These are phyloP conservation scores for Zophobas atratus DNA, from an alignment of 1,140 invertebrate species.

Conservation along the genomic window DNA sequence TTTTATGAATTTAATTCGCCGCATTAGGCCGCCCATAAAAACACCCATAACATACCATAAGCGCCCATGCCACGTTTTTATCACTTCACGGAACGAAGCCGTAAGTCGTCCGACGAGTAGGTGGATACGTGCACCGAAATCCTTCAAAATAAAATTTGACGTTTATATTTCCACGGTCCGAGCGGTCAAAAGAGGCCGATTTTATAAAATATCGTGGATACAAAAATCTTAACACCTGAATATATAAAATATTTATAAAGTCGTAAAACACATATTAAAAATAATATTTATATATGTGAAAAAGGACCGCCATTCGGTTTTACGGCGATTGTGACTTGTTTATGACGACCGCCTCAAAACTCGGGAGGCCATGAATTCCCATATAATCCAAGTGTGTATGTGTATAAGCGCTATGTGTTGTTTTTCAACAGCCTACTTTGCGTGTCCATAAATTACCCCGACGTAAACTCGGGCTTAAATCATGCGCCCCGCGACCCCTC, in stretches of 20 bases:
- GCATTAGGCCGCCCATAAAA: constrained; percentile 24
- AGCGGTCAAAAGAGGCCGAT: constrained; percentile 46
- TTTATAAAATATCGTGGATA: constrained; percentile 58
- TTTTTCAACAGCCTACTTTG: constrained; percentile 51
- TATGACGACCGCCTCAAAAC: constrained; percentile 60
- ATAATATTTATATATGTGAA: constrained; percentile 69
- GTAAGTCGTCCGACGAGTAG: constrained; percentile 7
- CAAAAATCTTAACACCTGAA: constrained; percentile 68
- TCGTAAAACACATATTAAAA: constrained; percentile 69
- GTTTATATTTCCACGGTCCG: constrained; percentile 44
- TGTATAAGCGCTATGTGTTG: constrained; percentile 46
- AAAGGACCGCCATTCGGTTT: constrained; percentile 65
- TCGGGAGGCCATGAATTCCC: constrained; percentile 56
- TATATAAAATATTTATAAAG: constrained; percentile 69
- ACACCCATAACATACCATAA: constrained; percentile 5
- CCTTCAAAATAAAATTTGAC: constrained; percentile 49
- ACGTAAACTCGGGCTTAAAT: constrained; percentile 32
- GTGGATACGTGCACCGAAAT: constrained; percentile 6
- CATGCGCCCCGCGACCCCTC: neutral
- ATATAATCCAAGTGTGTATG: constrained; percentile 51
- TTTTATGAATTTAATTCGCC: constrained; percentile 37
- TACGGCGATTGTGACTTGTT: constrained; percentile 65
- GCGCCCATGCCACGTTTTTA: constrained; percentile 24
- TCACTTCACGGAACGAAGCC: constrained; percentile 31
- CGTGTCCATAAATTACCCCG: constrained; percentile 50